phyloP scores from a whole-genome alignment of 2,113 vertebrate genomes.

The Toxotes chatareus region DNA sequence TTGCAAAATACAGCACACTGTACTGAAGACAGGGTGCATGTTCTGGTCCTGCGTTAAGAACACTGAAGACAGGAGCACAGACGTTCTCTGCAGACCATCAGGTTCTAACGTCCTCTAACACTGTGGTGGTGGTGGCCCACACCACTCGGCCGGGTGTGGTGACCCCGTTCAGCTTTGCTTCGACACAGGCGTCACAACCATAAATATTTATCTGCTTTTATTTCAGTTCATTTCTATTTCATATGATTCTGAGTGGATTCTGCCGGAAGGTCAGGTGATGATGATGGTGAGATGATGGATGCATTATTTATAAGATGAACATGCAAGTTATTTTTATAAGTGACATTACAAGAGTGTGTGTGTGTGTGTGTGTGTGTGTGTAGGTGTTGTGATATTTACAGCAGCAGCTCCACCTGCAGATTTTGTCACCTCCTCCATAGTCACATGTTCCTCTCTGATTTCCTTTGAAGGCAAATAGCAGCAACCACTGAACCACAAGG shows the following conservation, averaged over 20 bases:
- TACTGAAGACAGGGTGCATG: too few species aligned
- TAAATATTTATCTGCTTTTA: background rate
- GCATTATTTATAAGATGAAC: background rate
- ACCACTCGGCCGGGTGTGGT: too few species aligned
- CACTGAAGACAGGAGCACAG: too few species aligned
- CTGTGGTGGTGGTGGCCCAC: too few species aligned
- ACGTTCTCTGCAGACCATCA: too few species aligned
- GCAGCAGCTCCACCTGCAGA: background rate
- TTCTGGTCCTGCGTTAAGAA: too few species aligned
- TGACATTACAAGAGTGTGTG: background rate
- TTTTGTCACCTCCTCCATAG: background rate
- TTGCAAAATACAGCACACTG: too few species aligned
- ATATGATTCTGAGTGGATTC: background rate
- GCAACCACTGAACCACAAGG: background rate
- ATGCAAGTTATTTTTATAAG: background rate
- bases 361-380: constrained; percentile 4
- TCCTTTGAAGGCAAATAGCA: background rate
- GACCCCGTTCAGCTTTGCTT: too few species aligned
- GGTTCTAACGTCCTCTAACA: too few species aligned
- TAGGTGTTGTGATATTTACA: background rate
- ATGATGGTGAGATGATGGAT: background rate
- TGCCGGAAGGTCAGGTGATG: background rate
- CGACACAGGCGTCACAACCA: background rate
- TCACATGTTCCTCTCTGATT: background rate
- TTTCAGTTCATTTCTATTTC: background rate